Evolutionary conservation across 2,797 vertebrate species (phyloP).

Genomic region (Oryzias sinensis): DNA sequence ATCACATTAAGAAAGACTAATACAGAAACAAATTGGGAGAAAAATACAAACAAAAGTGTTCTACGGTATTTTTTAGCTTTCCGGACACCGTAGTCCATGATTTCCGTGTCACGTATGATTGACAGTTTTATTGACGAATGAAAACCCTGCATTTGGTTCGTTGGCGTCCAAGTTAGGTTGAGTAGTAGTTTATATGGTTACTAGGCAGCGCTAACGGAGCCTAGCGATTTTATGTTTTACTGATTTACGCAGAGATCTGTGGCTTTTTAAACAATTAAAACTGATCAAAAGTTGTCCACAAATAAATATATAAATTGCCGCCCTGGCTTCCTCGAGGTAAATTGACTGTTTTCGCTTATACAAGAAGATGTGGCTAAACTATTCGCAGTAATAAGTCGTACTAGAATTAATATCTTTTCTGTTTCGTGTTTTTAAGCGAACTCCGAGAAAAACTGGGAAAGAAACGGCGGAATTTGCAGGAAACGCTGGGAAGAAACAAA

Average conservation of each 20-base stretch:
- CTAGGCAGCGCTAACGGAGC: constrained; percentile 71
- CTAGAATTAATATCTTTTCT: not conserved
- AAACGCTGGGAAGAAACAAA: constrained; percentile 58
- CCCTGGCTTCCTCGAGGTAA: constrained; percentile 55
- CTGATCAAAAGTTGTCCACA: no score
- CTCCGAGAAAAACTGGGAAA: constrained; percentile 70
- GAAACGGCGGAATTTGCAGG: constrained; percentile 69
- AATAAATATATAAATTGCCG: not conserved
- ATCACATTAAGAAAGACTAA: no score
- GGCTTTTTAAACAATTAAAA: no score
- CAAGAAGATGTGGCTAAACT: no score
- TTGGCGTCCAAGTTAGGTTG: constrained; percentile 54
- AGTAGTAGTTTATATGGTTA: constrained; percentile 72
- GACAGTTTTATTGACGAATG: constrained; percentile 42
- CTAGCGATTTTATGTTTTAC: no score
- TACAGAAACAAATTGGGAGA: no score
- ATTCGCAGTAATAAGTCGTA: no score
- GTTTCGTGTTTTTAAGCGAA: constrained; percentile 50
- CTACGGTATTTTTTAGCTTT: constrained; percentile 1
- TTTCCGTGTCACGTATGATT: constrained; percentile 24
- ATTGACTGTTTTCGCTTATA: no score
- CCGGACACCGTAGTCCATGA: constrained; percentile 40
- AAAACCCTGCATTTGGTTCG: not conserved
- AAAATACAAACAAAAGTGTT: no score
- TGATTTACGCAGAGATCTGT: no score